Conservation (phyloP, 2,888 invertebrate species). For the Agrypnus murinus region DNA sequence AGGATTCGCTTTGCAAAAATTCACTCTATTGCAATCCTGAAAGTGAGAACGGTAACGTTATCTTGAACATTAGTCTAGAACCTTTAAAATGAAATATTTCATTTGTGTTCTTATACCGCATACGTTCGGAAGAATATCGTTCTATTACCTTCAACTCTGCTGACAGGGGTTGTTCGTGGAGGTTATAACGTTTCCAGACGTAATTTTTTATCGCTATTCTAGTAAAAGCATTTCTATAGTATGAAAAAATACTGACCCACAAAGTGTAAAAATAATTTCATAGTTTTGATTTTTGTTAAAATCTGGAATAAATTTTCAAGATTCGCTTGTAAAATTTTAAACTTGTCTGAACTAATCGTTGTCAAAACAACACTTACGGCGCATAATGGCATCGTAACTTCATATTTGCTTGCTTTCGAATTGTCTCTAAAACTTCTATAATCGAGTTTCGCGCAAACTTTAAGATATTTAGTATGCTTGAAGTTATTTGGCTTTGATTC, state of each 20-base stretch:
- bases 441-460: conserved; percentile 43
- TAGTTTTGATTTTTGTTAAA: background rate
- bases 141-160: conserved; percentile 39
- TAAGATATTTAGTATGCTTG: conserved; percentile 36
- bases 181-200: conserved; percentile 28
- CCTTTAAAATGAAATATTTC: conserved; percentile 12
- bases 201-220: conserved; percentile 29
- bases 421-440: conserved; percentile 44
- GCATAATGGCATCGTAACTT: conserved; percentile 37
- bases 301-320: conserved; percentile 8
- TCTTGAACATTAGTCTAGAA: too few species aligned
- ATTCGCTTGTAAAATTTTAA: conserved; percentile 34
- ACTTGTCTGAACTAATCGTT: conserved; percentile 38
- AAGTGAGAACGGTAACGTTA: too few species aligned
- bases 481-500: conserved; percentile 44
- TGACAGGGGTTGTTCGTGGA: conserved; percentile 36
- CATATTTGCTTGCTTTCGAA: conserved; percentile 45
- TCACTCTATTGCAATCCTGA: background rate
- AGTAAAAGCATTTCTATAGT: background rate
- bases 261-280: background rate
- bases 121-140: conserved; percentile 32
- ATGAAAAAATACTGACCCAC: background rate
- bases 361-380: conserved; percentile 38
- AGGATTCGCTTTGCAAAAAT: background rate
- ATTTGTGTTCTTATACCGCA: conserved; percentile 19